Evolutionary conservation across 2,888 invertebrate species (phyloP).

Genomic region (Drosophila tripunctata): DNA sequence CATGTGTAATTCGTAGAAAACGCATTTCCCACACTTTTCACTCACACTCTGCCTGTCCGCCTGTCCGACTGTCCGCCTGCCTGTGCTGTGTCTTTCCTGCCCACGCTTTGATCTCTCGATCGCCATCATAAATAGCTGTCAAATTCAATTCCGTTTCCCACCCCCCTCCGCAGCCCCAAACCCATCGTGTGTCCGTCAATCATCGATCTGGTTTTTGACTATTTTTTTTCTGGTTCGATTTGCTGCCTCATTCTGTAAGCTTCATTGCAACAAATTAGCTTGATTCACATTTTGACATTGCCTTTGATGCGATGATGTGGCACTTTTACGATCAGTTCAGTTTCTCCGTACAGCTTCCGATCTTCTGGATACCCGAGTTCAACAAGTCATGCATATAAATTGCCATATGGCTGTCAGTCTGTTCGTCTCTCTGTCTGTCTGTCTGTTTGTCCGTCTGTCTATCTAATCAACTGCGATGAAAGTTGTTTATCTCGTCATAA

Average conservation of each 20-base stretch:
- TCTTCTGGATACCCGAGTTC: slow-evolving; percentile 30
- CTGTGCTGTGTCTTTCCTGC: slow-evolving; percentile 34
- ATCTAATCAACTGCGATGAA: slow-evolving; percentile 42
- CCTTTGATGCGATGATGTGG: slow-evolving; percentile 46
- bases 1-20: slow-evolving; percentile 43
- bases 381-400: slow-evolving; percentile 63
- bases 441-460: too few relatives aligned
- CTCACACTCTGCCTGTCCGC: not conserved
- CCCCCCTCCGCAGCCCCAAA: too few relatives aligned
- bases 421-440: too few relatives aligned
- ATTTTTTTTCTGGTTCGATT: not conserved
- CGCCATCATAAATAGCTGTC: slow-evolving; percentile 67
- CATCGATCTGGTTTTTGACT: slow-evolving; percentile 3
- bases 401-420: slow-evolving; percentile 19
- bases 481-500: slow-evolving; percentile 41
- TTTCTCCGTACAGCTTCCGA: slow-evolving; percentile 38
- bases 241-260: slow-evolving; percentile 53
- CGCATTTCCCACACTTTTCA: slow-evolving; percentile 57
- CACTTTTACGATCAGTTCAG: slow-evolving; percentile 50
- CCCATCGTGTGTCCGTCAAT: too few relatives aligned
- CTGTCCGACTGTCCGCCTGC: slow-evolving; percentile 23
- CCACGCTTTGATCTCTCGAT: slow-evolving; percentile 57
- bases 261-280: slow-evolving; percentile 74
- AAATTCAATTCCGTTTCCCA: slow-evolving; percentile 56
- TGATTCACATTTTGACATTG: slow-evolving; percentile 56